Conservation (phyloP, 2,797 vertebrate genomes). For the Diplodus sargus region DNA sequence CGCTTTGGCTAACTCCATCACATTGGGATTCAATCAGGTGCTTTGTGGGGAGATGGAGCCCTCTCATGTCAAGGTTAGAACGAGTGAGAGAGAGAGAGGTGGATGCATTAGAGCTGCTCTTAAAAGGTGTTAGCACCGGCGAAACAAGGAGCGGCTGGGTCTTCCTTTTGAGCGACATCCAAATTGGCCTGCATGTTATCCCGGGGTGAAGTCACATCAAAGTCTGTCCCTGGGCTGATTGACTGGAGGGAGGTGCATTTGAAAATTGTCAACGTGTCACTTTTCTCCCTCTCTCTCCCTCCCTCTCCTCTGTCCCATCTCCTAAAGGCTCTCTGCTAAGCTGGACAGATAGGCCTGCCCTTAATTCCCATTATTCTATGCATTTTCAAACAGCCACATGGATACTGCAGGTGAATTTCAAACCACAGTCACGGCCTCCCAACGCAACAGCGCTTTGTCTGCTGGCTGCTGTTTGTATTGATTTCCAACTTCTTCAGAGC, state of each 20-base stretch:
- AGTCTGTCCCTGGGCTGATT: constrained; percentile 61
- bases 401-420: constrained; percentile 62
- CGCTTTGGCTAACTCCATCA: constrained; percentile 46
- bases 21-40: constrained; percentile 62
- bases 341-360: constrained; percentile 45
- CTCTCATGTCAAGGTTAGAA: constrained; percentile 59
- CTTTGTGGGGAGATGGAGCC: constrained; percentile 50
- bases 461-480: constrained; percentile 46
- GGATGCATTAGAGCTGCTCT: constrained; percentile 49
- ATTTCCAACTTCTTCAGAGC: constrained; percentile 57
- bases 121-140: constrained; percentile 50
- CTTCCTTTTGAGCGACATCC: constrained; percentile 41
- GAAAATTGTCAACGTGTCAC: constrained; percentile 64
- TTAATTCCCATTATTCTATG: constrained; percentile 71
- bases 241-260: constrained; percentile 55
- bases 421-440: constrained; percentile 16
- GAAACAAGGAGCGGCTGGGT: constrained; percentile 46
- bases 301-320: constrained; percentile 22
- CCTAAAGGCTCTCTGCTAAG: constrained; percentile 51
- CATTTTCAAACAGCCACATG: constrained; percentile 70
- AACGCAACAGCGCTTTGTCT: background rate
- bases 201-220: constrained; percentile 55
- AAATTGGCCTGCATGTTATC: constrained; percentile 54
- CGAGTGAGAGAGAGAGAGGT: constrained; percentile 24
- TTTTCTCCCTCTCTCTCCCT: constrained; percentile 25